Base-by-base conservation (phyloP, 2,113 vertebrate genomes). In the Solea senegalensis region DNA sequence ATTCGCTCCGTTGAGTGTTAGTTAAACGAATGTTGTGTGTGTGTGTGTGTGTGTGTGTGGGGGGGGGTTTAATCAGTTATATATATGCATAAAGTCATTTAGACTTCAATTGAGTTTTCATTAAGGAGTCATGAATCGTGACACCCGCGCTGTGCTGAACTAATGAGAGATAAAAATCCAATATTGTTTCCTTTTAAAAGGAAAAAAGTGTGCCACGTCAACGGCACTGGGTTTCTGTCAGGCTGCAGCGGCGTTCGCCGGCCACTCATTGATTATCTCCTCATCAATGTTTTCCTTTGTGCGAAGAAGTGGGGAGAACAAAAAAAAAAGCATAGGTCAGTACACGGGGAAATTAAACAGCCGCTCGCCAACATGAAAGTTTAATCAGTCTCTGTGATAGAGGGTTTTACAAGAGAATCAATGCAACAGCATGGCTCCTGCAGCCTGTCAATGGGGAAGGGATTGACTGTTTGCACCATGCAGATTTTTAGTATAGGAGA, bases 331-430 rank as follows among this genome's bases (percentile, higher is more conserved):
- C 9, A 10, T 7, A 6, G 45, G 28, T 80, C 62, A 55, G 45
- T 55, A 62, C 11, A 8, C 40, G 14, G 50, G 50, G 63, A 81
- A 69, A 75, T 81, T 60, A 54, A 82, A 67, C 74, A 66, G 70
- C 54, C 65, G 65, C 70, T 69, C 39, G 63, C 57, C 63, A 10
- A 12, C 69, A 76, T 74, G 8, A 72, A 82, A 68, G 82, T 85
- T 85, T 60, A 85, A 88, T 87, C 71, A 86, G 74, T 81, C 80
- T 82, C 76, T 76, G 60, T 58, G 65, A 75, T 77, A 45, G 69
- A 80, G 65, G 74, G 21, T 21, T 65, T 72, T 73, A 2, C 73
- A 77, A 68, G 80, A 82, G 88, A 88, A 90, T 89, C 86, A 86
- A 34, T 88, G 78, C n/a, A 67, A n/a, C 82, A 71, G 77, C 68